phyloP scores from a whole-genome alignment of 2,797 vertebrate genomes.

The Phoebastria nigripes region DNA sequence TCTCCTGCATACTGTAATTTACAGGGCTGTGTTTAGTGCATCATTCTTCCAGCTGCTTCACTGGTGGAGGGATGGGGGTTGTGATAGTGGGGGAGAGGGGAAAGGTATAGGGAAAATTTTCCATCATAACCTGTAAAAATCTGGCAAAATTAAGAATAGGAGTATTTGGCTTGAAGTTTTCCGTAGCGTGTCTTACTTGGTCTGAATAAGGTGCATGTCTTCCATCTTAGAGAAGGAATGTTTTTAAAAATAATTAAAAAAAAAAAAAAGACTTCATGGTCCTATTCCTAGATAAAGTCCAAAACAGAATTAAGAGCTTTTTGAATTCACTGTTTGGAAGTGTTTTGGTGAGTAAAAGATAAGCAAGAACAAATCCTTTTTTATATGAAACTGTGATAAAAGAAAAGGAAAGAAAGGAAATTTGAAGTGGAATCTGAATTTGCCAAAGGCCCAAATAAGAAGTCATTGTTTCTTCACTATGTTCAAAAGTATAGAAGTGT shows the following conservation, averaged over 20 bases:
- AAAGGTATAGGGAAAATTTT: not conserved
- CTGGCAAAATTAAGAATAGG: not conserved
- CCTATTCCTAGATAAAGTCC: not conserved
- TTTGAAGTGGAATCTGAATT: not conserved
- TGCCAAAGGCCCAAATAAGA: not conserved
- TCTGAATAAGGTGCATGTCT: not conserved
- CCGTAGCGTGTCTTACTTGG: not conserved
- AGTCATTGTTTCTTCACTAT: not conserved
- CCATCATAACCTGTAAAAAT: not conserved
- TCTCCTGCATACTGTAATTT: constrained; percentile 69
- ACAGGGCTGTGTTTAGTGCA: constrained; percentile 36
- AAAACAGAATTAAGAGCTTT: not conserved
- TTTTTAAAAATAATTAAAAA: not conserved
- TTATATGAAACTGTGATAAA: not conserved
- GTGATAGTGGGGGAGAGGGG: not conserved
- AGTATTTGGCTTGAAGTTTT: not conserved
- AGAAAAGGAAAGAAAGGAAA: not conserved
- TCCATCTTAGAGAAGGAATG: not conserved
- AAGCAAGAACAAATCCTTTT: not conserved
- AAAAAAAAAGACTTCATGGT: not conserved
- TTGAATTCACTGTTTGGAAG: not conserved
- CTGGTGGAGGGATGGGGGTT: constrained; percentile 22
- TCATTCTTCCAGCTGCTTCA: constrained; percentile 27
- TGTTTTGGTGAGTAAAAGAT: not conserved
- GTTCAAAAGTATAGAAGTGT: not conserved